Conservation (phyloP, 2,797 vertebrate species). For the Phoebastria nigripes region DNA sequence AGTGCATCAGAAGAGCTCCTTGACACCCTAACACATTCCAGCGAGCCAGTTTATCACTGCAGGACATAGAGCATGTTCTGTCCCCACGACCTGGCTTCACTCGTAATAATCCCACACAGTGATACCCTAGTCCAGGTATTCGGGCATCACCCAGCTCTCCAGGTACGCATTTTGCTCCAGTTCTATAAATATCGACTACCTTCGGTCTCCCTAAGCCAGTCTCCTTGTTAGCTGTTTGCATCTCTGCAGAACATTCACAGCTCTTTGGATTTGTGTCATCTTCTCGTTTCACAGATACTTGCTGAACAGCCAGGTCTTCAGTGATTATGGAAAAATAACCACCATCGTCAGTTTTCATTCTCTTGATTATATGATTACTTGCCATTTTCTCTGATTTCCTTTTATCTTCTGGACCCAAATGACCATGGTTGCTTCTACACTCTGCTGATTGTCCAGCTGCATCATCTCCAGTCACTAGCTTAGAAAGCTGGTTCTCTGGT, state of each 20-base stretch:
- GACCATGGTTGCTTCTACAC: not conserved
- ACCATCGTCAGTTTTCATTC: conserved; percentile 1
- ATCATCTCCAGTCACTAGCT: conserved; percentile 24
- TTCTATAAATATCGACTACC: conserved; percentile 82
- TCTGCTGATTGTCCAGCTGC: not conserved
- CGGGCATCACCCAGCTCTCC: conserved; percentile 77
- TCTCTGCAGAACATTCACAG: not conserved
- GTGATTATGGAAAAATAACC: not conserved
- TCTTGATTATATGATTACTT: conserved; percentile 25
- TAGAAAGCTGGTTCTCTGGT: conserved; percentile 73
- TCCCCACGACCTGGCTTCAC: conserved; percentile 93
- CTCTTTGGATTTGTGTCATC: not conserved
- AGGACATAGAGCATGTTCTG: conserved; percentile 89
- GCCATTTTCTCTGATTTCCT: conserved; percentile 47
- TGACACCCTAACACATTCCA: conserved; percentile 92
- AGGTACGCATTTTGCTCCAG: conserved; percentile 91
- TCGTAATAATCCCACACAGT: conserved; percentile 82
- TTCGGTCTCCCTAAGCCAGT: not conserved
- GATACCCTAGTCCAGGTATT: conserved; percentile 79
- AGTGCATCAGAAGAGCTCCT: conserved; percentile 91
- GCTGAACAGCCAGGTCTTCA: not conserved
- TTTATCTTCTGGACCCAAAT: conserved; percentile 49
- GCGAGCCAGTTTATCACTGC: conserved; percentile 93
- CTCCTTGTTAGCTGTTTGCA: not conserved
- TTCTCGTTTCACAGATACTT: not conserved